phyloP scores from a whole-genome alignment of 2,797 vertebrate genomes.

The Poecilia picta region DNA sequence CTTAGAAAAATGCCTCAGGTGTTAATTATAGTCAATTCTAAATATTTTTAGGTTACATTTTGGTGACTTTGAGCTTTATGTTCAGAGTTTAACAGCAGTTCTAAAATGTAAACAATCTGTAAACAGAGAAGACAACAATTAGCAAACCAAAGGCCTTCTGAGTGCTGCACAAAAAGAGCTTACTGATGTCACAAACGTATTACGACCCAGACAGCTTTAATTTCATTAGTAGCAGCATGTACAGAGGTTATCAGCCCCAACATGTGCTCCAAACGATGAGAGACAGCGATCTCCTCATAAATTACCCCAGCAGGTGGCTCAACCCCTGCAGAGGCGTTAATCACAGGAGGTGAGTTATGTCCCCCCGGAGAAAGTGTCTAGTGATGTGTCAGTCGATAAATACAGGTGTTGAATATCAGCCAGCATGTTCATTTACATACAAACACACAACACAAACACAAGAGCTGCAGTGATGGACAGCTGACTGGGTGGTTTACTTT shows the following conservation, averaged over 20 bases:
- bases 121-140: background rate
- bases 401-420: conserved; percentile 48
- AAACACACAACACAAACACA: too few species aligned
- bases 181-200: background rate
- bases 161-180: background rate
- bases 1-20: background rate
- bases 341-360: conserved; percentile 14
- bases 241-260: conserved; percentile 31
- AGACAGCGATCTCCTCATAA: conserved; percentile 25
- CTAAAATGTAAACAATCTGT: background rate
- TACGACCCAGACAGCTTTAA: background rate
- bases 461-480: conserved; percentile 40
- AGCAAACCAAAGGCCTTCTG: background rate
- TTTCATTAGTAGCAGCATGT: conserved; percentile 24
- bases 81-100: background rate
- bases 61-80: background rate
- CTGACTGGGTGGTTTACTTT: conserved; percentile 28
- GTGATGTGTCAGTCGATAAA: conserved; percentile 47
- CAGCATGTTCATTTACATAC: conserved; percentile 52
- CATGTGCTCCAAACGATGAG: conserved; percentile 11
- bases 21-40: background rate
- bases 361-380: conserved; percentile 7
- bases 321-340: conserved; percentile 29
- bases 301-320: background rate
- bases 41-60: background rate